These are phyloP conservation scores for Diachasmimorpha longicaudata DNA, from an alignment of 1,140 invertebrate genomes.

Conservation along the genomic window DNA sequence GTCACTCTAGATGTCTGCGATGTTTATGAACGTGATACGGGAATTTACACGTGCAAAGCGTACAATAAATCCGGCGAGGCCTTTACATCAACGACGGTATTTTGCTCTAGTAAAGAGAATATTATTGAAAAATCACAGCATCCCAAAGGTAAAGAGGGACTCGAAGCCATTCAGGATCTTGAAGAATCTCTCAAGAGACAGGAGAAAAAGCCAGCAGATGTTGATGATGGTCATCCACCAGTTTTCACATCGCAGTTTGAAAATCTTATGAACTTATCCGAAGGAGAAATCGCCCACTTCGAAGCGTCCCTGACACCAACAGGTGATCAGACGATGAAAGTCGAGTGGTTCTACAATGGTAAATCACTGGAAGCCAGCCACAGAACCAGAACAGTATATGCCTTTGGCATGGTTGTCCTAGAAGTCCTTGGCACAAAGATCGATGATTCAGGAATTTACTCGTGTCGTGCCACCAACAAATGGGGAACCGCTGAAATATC, in stretches of 20 bases:
- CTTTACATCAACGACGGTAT: slow-evolving; percentile 88
- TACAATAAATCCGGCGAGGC: slow-evolving; percentile 87
- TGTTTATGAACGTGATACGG: slow-evolving; percentile 91
- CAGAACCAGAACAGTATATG: slow-evolving; percentile 88
- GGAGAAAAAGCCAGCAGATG: slow-evolving; percentile 71
- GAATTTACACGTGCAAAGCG: slow-evolving; percentile 91
- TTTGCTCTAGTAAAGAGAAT: slow-evolving; percentile 80
- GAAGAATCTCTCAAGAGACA: slow-evolving; percentile 83
- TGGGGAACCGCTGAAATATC: slow-evolving; percentile 88
- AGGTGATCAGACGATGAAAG: slow-evolving; percentile 94
- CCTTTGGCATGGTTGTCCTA: slow-evolving; percentile 94
- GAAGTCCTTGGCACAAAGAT: slow-evolving; percentile 91
- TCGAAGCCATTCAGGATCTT: slow-evolving; percentile 88
- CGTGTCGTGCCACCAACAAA: slow-evolving; percentile 86
- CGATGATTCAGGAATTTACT: slow-evolving; percentile 86
- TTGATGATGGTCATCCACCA: slow-evolving; percentile 81
- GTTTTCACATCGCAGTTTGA: slow-evolving; percentile 88
- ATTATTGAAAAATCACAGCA: slow-evolving; percentile 89
- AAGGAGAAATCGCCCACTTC: slow-evolving; percentile 92
- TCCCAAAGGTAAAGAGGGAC: slow-evolving; percentile 89
- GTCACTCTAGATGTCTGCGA: slow-evolving; percentile 89
- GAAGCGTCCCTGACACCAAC: slow-evolving; percentile 92
- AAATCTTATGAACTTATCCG: slow-evolving; percentile 79
- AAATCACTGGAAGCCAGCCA: slow-evolving; percentile 87
- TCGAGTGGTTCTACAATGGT: slow-evolving; percentile 98